phyloP scores from a whole-genome alignment of 2,888 invertebrate species.

The Trachelus iudaicus region DNA sequence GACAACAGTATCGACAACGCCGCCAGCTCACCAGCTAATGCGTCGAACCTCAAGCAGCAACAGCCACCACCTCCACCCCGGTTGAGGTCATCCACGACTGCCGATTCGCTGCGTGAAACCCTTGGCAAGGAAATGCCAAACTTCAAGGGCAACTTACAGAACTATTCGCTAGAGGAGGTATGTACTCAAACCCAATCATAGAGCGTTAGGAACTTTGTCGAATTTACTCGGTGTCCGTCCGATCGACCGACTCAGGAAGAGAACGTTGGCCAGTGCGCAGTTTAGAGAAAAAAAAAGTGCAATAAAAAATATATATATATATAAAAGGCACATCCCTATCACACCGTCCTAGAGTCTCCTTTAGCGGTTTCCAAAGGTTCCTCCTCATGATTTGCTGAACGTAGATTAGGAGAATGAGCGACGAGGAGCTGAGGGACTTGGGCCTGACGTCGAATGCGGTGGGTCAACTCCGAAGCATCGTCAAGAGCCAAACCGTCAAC shows the following conservation, averaged over 20 bases:
- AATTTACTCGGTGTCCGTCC: not conserved
- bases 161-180: conserved; percentile 64
- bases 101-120: conserved; percentile 57
- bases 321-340: not conserved
- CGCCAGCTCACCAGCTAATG: conserved; percentile 27
- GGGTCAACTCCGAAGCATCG: conserved; percentile 70
- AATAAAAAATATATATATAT: not conserved
- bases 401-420: conserved; percentile 73
- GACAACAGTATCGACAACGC: conserved; percentile 48
- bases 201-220: not conserved
- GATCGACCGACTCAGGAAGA: not conserved
- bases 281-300: not conserved
- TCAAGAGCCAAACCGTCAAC: conserved; percentile 66
- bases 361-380: not conserved
- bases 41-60: conserved; percentile 31
- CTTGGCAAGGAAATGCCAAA: conserved; percentile 62
- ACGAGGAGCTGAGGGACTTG: conserved; percentile 73
- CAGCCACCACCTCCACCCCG: conserved; percentile 56
- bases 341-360: not conserved
- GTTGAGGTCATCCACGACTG: conserved; percentile 51
- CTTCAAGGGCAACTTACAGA: conserved; percentile 62
- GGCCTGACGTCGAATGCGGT: conserved; percentile 67
- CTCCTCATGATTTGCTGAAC: conserved; percentile 9
- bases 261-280: not conserved
- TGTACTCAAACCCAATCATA: conserved; percentile 11